Base-by-base conservation (phyloP, 2,888 invertebrate species). In the Acholoe squamosa region DNA sequence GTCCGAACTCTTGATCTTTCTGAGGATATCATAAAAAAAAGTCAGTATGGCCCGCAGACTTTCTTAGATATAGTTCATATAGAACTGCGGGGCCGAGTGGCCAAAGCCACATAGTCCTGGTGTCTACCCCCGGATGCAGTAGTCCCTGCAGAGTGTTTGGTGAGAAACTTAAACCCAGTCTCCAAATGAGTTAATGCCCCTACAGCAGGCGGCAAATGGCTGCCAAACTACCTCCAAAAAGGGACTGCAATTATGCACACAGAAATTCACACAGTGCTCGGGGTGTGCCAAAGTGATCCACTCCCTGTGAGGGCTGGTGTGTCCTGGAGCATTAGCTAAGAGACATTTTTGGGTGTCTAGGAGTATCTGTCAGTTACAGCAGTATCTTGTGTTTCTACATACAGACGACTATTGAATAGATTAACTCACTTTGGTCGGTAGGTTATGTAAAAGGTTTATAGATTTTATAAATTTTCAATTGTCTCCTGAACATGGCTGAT, bases 171-270 rank as follows among this genome's bases (percentile, higher is more conserved):
- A 80, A 80, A 16, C 43, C 43, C 34, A 12, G 34, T 19, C 43
- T 76, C 80, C 12, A 10, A 43, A 43, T 33, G 43, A 80, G 80
- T 80, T 80, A 80, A 80, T 43, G 80, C 22, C 22, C 43, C 34
- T 33, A 0, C 34, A 33, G 80, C 43, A 0, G 43, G 16, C 22
- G 34, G 43, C 34, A 43, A 80, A 80, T 80, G 33, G 33, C 43
- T 14, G 61, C 61, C 76, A 1, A 22, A 80, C 34, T n/a, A 43
- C 0, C 80, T 0, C 43, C 80, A 16, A 33, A 77, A 16, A 22
- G 43, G 80, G 34, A 33, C 33, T 43, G 33, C 80, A 80, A 80
- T 80, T 80, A 80, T 43, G 10, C 1, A 71, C 22, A 34, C 80
- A 80, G 16, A 33, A 34, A 34, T 43, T 34, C 34, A 80, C 5